A percentile compares a stretch with the other conserved stretches of the same genome.
Evolutionary conservation across 2,113 vertebrate species (phyloP).

Genomic region (Dunckerocampus dactyliophorus): DNA sequence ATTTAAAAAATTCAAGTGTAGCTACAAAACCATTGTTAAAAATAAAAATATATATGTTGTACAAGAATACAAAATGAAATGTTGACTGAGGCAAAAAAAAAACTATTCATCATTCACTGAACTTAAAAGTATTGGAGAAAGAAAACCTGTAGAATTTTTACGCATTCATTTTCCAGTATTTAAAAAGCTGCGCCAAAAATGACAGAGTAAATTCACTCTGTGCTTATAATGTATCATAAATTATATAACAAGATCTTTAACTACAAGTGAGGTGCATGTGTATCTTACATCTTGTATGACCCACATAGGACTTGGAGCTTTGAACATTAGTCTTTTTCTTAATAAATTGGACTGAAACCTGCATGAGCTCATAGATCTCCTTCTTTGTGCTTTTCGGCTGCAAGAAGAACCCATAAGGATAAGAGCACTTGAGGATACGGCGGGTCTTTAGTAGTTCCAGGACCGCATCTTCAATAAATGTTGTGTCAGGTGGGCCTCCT

Average conservation of each 20-base stretch:
- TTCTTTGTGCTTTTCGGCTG: slow-evolving; percentile 99
- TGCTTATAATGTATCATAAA: slow-evolving; percentile 12
- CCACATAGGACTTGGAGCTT: slow-evolving; percentile 14
- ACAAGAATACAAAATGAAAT: not conserved
- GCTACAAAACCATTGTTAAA: not conserved
- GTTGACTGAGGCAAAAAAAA: slow-evolving; percentile 4
- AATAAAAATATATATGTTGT: not conserved
- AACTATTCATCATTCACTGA: not conserved
- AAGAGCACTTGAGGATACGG: slow-evolving; percentile 99
- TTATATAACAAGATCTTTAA: slow-evolving; percentile 20
- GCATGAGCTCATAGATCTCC: slow-evolving; percentile 99
- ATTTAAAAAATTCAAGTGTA: not conserved
- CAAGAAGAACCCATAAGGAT: slow-evolving; percentile 97
- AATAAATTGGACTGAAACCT: slow-evolving; percentile 74
- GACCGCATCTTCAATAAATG: slow-evolving; percentile 98
- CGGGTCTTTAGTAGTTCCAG: slow-evolving; percentile 95
- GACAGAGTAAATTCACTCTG: not conserved
- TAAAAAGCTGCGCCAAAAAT: not conserved
- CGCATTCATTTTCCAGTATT: slow-evolving; percentile 1
- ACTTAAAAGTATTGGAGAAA: slow-evolving; percentile 15
- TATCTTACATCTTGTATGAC: slow-evolving; percentile 31
- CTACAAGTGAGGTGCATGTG: slow-evolving; percentile 31
- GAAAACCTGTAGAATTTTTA: not conserved
- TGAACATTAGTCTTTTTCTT: slow-evolving; percentile 33
- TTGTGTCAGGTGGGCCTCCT: slow-evolving; percentile 92